Evolutionary conservation across 2,113 vertebrate species (phyloP).

Genomic region (Lepisosteus oculatus): DNA sequence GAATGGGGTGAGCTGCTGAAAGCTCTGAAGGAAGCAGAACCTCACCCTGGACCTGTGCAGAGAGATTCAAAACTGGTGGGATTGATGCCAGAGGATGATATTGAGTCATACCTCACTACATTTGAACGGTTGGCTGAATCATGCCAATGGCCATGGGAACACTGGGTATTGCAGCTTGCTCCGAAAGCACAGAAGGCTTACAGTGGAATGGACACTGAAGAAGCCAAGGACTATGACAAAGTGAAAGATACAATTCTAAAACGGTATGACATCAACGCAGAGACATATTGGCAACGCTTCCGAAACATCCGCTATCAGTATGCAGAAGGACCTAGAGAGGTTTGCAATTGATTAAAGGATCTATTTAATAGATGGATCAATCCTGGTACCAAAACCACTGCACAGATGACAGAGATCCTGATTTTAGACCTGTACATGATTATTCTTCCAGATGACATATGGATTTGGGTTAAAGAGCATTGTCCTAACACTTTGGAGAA

Average conservation of each 20-base stretch:
- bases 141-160: not conserved
- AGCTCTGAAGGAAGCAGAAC: not conserved
- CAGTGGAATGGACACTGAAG: not conserved
- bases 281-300: conserved; percentile 33
- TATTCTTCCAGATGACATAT: conserved; percentile 28
- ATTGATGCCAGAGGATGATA: not conserved
- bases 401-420: conserved; percentile 43
- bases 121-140: not conserved
- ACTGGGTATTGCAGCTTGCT: not conserved
- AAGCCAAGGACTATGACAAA: conserved; percentile 1
- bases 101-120: not conserved
- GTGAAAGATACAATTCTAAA: not conserved
- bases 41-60: not conserved
- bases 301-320: conserved; percentile 43
- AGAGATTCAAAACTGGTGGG: not conserved
- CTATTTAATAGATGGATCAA: conserved; percentile 42
- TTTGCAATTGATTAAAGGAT: conserved; percentile 30
- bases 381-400: conserved; percentile 41
- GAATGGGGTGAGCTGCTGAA: not conserved
- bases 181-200: not conserved
- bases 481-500: conserved; percentile 34
- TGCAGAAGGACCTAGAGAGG: conserved; percentile 24
- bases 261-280: conserved; percentile 16
- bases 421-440: conserved; percentile 45
- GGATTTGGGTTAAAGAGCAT: conserved; percentile 18